Base-by-base conservation (phyloP, 2,888 invertebrate species). In the Conchocele bisecta region DNA sequence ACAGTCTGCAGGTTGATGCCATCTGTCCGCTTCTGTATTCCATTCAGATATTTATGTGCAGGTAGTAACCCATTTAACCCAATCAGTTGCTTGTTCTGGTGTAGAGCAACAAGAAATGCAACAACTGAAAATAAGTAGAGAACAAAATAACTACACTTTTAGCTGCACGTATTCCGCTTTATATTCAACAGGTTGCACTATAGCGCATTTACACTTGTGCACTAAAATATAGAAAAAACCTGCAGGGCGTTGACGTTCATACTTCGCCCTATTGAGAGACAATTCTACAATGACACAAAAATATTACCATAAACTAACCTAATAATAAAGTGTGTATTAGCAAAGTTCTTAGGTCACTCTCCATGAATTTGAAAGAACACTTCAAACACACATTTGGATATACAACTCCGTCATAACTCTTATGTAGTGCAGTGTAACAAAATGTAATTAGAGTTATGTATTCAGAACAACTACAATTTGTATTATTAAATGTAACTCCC, bases 31-130 rank as follows among this genome's bases (percentile, higher is more conserved):
- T 63, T 44, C 50, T 82, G 75, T 3, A 90, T 76, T 26, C 79
- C 75, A 20, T 85, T 71, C 42, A 91, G 75, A 63, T 83, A 84
- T 7, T 81, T 66, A 50, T 88, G 66, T 9, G 89, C 89, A 37
- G 91, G 91, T 5, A 91, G 83, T 11, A 91, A 82, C 5, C 91
- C 91, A 57, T 86, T 79, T 50, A 80, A 82, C 5, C 91, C 91
- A 28, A 91, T 69, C 17, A 91, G 83, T 50, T 87, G 83, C 53
- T 86, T 85, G 79, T 91, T 91, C 76, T 91, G 91, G 70, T 90
- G 78, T 35, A 86, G 80, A 15, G 91, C 91, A 13, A 91, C 89
- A n/a, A 89, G 75, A 75, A 90, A 91, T 6, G 91, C 91, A n/a
- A 91, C 84, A 81, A 82, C 90, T 90, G 84, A 22, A 86, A 84